Percentiles rank a stretch among this genome's conserved stretches.
Conservation (phyloP, 2,888 invertebrate species). For the Blastobasis adustella region DNA sequence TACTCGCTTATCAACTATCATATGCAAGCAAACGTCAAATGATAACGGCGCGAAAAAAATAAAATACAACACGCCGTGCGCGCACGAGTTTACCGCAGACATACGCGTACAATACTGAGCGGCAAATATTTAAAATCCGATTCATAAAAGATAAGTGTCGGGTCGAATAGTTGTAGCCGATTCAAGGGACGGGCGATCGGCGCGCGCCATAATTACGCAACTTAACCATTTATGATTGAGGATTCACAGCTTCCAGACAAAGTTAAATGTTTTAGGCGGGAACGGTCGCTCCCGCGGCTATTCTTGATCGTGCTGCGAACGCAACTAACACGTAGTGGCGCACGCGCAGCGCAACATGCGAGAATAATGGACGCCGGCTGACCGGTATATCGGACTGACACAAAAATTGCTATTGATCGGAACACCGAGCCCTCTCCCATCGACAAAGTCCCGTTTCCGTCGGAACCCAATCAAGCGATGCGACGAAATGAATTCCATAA, state of each 20-base stretch:
- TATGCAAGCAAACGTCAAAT: slow-evolving; percentile 26
- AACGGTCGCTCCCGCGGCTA: slow-evolving; percentile 54
- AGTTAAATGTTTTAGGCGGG: slow-evolving; percentile 38
- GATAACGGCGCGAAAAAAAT: slow-evolving; percentile 33
- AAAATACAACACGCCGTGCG: slow-evolving; percentile 26
- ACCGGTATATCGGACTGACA: slow-evolving; percentile 40
- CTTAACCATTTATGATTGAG: slow-evolving; percentile 33
- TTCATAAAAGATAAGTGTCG: slow-evolving; percentile 37
- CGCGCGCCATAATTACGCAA: slow-evolving; percentile 38
- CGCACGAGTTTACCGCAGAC: slow-evolving; percentile 35
- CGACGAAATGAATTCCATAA: slow-evolving; percentile 45
- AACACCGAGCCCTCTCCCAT: slow-evolving; percentile 49
- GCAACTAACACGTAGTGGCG: slow-evolving; percentile 57
- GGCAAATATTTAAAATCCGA: slow-evolving; percentile 34
- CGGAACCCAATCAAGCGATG: slow-evolving; percentile 51
- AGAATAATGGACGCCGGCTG: slow-evolving; percentile 46
- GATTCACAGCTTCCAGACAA: slow-evolving; percentile 27
- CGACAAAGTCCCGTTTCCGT: slow-evolving; percentile 57
- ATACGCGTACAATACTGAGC: slow-evolving; percentile 35
- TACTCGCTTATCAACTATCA: slow-evolving; percentile 41
- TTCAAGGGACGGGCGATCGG: slow-evolving; percentile 25
- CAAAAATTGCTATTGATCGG: slow-evolving; percentile 50
- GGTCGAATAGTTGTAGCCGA: slow-evolving; percentile 27
- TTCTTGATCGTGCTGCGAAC: slow-evolving; percentile 62
- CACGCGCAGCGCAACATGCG: slow-evolving; percentile 46